These are phyloP conservation scores for Smutsia gigantea DNA, from an alignment of 2,797 vertebrate species.

Conservation along the genomic window DNA sequence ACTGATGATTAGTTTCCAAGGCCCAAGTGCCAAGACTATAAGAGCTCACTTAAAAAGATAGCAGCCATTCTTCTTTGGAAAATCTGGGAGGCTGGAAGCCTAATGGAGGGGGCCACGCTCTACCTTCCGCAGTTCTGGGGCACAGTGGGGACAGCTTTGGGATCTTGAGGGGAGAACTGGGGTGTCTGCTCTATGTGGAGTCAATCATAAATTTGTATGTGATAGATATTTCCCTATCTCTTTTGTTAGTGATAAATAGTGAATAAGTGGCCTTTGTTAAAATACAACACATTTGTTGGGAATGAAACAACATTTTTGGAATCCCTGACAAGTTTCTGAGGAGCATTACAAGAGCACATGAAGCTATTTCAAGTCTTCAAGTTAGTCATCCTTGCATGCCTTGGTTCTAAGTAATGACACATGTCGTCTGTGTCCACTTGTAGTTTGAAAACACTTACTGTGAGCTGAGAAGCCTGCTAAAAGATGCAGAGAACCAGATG, in stretches of 20 bases:
- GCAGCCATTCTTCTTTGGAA: too few species aligned
- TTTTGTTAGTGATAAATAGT: not conserved
- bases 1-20: not conserved
- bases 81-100: not conserved
- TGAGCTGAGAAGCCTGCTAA: not conserved
- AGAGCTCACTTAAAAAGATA: not conserved
- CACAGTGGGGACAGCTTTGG: not conserved
- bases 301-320: not conserved
- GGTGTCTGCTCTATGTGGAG: not conserved
- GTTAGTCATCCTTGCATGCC: rapidly evolving
- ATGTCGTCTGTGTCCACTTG: not conserved
- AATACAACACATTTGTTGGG: not conserved
- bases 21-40: not conserved
- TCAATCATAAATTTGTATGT: too few species aligned
- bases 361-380: not conserved
- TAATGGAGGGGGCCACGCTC: not conserved
- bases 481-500: not conserved
- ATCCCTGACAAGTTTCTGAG: not conserved
- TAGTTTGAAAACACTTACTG: not conserved
- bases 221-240: not conserved
- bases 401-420: not conserved
- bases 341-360: too few species aligned
- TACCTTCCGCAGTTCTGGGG: not conserved
- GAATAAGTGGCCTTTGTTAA: not conserved
- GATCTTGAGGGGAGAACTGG: too few species aligned